Conservation (phyloP, 2,888 invertebrate genomes). For the Melanotus villosus region DNA sequence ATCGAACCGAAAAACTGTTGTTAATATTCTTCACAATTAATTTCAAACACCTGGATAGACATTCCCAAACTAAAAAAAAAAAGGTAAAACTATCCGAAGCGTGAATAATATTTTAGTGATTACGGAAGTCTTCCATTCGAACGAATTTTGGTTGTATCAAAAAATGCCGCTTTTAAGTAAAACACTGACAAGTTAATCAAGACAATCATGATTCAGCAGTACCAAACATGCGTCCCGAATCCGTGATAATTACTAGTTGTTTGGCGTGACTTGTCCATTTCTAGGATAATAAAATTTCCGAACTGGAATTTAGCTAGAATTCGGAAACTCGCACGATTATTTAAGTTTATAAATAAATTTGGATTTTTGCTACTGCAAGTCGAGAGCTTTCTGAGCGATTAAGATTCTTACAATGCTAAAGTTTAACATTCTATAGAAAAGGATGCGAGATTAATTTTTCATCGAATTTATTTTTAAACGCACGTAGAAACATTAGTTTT, state of each 20-base stretch:
- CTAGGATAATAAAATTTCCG: slow-evolving; percentile 44
- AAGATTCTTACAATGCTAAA: no score
- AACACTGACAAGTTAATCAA: slow-evolving; percentile 69
- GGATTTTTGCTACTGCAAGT: neutral
- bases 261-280: slow-evolving; percentile 59
- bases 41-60: no score
- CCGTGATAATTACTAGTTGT: slow-evolving; percentile 63
- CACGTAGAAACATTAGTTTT: slow-evolving; percentile 18
- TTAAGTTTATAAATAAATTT: no score
- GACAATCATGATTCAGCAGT: slow-evolving; percentile 63
- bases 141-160: slow-evolving; percentile 42
- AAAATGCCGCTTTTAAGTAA: slow-evolving; percentile 65
- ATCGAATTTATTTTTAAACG: slow-evolving; percentile 7
- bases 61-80: neutral
- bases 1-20: no score
- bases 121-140: slow-evolving; percentile 22
- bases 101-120: slow-evolving; percentile 12
- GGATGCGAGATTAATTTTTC: slow-evolving; percentile 2
- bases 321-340: no score
- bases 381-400: no score
- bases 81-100: neutral
- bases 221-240: slow-evolving; percentile 66
- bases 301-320: no score
- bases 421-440: no score
- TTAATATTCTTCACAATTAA: no score